Conservation (phyloP, 2,113 vertebrate genomes). For the Vicugna pacos region DNA sequence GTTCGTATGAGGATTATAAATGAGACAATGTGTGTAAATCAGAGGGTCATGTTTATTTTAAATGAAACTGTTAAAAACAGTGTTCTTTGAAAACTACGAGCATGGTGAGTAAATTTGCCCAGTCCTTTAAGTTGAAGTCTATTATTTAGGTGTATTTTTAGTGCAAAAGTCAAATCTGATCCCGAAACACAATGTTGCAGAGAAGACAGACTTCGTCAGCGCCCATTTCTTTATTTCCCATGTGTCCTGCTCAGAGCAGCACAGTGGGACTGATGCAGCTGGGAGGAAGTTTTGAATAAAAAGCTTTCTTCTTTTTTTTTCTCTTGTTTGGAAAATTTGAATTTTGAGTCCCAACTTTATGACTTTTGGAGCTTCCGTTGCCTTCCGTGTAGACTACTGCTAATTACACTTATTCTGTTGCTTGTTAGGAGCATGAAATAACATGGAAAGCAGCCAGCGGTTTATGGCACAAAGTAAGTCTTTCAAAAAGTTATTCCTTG, state of each 20-base stretch:
- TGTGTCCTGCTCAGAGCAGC: not conserved
- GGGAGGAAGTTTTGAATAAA: not conserved
- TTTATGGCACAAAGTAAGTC: not conserved
- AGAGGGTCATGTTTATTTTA: not conserved
- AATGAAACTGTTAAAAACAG: not conserved
- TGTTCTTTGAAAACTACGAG: slow-evolving; percentile 12
- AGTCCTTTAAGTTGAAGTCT: not conserved
- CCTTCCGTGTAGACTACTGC: not conserved
- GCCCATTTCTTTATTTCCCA: not conserved
- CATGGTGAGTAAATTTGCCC: not conserved
- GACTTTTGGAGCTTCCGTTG: not conserved
- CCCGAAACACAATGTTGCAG: not conserved
- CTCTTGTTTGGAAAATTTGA: not conserved
- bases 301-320: not conserved
- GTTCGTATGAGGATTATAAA: not conserved
- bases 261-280: not conserved
- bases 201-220: not conserved
- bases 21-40: not conserved
- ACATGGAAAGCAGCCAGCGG: not conserved
- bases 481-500: not conserved
- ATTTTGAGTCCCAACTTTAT: not conserved
- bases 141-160: not conserved
- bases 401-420: not conserved
- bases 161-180: not conserved
- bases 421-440: not conserved